These are phyloP conservation scores for Chaetura pelagica DNA, from an alignment of 2,113 vertebrate genomes.

Conservation along the genomic window DNA sequence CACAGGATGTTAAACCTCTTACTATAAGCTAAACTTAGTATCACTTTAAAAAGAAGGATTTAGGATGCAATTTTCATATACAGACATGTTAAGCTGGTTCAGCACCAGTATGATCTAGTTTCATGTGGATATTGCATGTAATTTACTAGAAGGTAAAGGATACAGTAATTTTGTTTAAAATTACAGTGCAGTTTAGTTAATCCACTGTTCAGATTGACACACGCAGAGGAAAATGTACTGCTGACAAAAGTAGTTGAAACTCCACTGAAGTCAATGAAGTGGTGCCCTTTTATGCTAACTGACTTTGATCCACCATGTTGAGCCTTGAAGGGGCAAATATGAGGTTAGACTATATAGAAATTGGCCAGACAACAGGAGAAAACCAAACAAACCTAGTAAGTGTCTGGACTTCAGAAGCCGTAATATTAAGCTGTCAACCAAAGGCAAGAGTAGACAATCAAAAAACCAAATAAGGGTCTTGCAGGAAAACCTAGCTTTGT, in stretches of 20 bases:
- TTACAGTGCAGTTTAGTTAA: slow-evolving; percentile 77
- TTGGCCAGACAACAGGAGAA: slow-evolving; percentile 38
- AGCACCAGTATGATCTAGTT: slow-evolving; percentile 59
- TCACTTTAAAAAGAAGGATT: slow-evolving; percentile 73
- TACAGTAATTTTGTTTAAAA: slow-evolving; percentile 77
- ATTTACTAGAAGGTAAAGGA: slow-evolving; percentile 67
- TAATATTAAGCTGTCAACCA: slow-evolving; percentile 80
- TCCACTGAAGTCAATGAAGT: background rate
- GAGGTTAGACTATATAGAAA: slow-evolving; percentile 19
- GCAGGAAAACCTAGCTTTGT: slow-evolving; percentile 80
- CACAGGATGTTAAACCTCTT: slow-evolving; percentile 74
- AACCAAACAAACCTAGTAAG: slow-evolving; percentile 56
- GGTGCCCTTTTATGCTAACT: slow-evolving; percentile 33
- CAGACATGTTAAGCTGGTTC: slow-evolving; percentile 68
- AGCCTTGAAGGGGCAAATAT: slow-evolving; percentile 71
- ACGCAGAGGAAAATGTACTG: background rate
- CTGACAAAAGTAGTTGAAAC: slow-evolving; percentile 36
- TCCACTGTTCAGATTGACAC: slow-evolving; percentile 71
- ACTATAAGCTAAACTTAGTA: slow-evolving; percentile 77
- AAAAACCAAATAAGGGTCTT: slow-evolving; percentile 82
- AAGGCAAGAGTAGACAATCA: slow-evolving; percentile 77
- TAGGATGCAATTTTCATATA: slow-evolving; percentile 70
- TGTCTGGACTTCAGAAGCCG: slow-evolving; percentile 73
- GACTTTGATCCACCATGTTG: slow-evolving; percentile 53
- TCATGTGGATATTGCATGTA: slow-evolving; percentile 68